phyloP scores from a whole-genome alignment of 2,888 invertebrate genomes.

The Philhelius pedissequus region DNA sequence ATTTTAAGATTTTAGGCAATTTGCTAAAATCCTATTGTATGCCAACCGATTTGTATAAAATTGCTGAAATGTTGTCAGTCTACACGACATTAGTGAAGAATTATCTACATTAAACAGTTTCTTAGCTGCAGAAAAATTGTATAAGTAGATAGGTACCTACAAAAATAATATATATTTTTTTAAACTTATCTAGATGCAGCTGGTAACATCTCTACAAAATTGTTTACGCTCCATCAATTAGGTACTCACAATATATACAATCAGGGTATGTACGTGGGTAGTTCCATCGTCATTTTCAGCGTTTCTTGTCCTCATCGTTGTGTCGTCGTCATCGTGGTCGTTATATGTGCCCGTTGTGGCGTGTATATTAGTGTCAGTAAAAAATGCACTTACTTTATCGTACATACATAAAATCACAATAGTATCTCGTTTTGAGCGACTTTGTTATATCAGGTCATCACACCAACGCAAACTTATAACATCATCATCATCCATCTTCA shows the following conservation, averaged over 20 bases:
- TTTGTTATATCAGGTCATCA: slow-evolving; percentile 57
- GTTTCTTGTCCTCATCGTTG: neutral
- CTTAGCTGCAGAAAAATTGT: too few species aligned
- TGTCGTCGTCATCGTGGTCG: neutral
- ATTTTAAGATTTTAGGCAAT: too few species aligned
- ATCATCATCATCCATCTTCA: slow-evolving; percentile 10
- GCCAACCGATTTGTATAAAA: too few species aligned
- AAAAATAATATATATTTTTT: too few species aligned
- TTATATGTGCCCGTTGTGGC: slow-evolving; percentile 16
- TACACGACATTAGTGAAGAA: too few species aligned
- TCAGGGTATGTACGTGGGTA: slow-evolving; percentile 49
- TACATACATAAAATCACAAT: slow-evolving; percentile 35
- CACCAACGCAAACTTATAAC: slow-evolving; percentile 50
- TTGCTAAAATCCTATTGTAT: too few species aligned
- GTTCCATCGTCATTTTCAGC: neutral
- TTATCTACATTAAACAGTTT: too few species aligned
- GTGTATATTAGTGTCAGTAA: slow-evolving; percentile 41
- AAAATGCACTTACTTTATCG: slow-evolving; percentile 17
- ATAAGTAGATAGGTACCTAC: too few species aligned
- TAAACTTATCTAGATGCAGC: too few species aligned
- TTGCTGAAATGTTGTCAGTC: too few species aligned
- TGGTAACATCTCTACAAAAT: slow-evolving; percentile 41
- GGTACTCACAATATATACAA: slow-evolving; percentile 47
- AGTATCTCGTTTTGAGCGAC: slow-evolving; percentile 50
- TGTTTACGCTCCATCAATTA: slow-evolving; percentile 59